Conservation (phyloP, 2,113 vertebrate species). For the Nymphicus hollandicus region DNA sequence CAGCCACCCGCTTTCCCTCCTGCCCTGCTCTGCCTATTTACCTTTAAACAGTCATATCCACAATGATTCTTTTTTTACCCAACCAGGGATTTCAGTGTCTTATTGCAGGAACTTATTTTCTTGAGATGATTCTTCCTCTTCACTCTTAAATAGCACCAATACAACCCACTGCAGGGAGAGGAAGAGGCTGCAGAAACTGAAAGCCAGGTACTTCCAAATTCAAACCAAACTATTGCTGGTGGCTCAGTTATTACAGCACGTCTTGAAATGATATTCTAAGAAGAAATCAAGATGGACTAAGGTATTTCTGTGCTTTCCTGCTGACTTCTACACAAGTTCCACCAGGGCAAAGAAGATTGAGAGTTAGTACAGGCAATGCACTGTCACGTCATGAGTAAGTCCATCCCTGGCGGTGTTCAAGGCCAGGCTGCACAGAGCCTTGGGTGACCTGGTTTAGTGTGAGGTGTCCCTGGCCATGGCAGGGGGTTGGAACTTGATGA, state of each 20-base stretch:
- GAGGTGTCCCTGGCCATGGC: no score
- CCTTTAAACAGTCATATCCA: background rate
- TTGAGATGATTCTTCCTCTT: background rate
- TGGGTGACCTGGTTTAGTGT: no score
- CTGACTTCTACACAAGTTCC: background rate
- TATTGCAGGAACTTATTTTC: background rate
- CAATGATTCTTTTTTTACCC: background rate
- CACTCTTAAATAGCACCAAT: background rate
- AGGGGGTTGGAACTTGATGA: no score
- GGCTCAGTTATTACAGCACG: background rate
- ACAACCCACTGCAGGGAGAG: background rate
- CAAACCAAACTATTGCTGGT: background rate
- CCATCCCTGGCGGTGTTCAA: no score
- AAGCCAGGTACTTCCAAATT: background rate
- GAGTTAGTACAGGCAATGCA: background rate
- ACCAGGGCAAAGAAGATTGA: background rate
- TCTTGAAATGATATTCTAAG: background rate
- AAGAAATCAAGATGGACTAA: background rate
- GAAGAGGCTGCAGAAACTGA: background rate
- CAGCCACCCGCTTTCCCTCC: background rate
- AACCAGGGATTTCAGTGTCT: background rate
- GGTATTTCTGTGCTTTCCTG: background rate
- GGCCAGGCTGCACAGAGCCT: no score
- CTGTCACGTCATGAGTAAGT: background rate
- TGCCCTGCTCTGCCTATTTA: background rate